phyloP scores from a whole-genome alignment of 2,113 vertebrate genomes.

The Carettochelys insculpta region DNA sequence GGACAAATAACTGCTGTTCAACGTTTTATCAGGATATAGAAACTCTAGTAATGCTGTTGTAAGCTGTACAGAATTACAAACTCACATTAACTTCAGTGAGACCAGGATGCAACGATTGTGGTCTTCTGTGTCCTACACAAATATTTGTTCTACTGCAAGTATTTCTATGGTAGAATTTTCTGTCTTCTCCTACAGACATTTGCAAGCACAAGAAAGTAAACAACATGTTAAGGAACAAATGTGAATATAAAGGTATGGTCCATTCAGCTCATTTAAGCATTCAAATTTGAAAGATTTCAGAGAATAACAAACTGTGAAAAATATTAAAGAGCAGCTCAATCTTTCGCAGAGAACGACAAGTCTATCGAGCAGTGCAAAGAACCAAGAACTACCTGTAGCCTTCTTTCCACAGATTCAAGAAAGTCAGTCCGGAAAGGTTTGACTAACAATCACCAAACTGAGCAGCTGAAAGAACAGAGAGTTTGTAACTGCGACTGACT shows the following conservation, averaged over 20 bases:
- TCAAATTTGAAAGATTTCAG: neutral
- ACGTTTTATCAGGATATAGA: neutral
- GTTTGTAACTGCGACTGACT: neutral
- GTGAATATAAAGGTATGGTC: neutral
- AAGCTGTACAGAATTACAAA: neutral
- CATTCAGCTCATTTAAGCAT: neutral
- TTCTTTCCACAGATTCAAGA: neutral
- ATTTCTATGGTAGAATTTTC: neutral
- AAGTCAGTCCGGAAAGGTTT: neutral
- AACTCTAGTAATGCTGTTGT: neutral
- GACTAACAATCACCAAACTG: neutral
- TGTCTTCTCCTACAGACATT: neutral
- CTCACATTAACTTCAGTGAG: neutral
- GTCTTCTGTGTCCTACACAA: neutral
- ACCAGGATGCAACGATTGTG: neutral
- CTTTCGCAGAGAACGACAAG: no score
- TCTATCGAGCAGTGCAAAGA: no score
- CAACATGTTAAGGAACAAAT: neutral
- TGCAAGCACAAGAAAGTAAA: neutral
- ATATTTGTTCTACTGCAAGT: neutral
- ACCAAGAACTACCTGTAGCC: no score
- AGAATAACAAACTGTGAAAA: neutral
- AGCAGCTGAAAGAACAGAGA: neutral
- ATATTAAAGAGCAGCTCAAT: neutral
- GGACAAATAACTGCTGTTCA: neutral